Evolutionary conservation across 2,888 invertebrate species (phyloP), one percentile per base, ranked within the genome.

Genomic region (Synanthedon andrenaeformis): DNA sequence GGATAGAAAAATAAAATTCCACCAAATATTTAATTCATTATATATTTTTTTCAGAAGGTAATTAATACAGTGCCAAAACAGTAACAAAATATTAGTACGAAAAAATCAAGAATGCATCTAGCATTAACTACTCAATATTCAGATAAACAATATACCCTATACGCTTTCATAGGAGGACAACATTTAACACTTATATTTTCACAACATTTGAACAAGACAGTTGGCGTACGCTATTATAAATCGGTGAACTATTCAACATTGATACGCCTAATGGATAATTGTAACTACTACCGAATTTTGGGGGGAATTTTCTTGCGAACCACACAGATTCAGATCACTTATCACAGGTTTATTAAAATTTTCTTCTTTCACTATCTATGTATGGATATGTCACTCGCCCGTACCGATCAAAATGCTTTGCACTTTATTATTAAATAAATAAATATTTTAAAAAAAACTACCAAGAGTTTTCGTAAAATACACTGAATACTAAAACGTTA

Each of bases 31-130:
- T 81, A 79, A 81, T 70, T 85, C 73, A 85, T 86, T 81, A 86
- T 84, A 87, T 85, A 85, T 85, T 83, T 81, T 84, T 86, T 84
- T 86, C 86, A 85, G 86, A 86, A 85, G 87, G 82, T 87, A 85
- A 85, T 86, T 87, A 86, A 86, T 86, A 85, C 82, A 82, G 87
- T 86, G 87, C 86, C 85, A 83, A 86, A 85, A 85, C 84, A 84
- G 79, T 85, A 87, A 87, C 85, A 87, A 87, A 82, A 82, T 72
- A 86, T 87, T 87, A 87, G 86, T 85, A 84, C 76, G 82, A 83
- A 85, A 82, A 83, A 84, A 82, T 76, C 69, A 83, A 76, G 77
- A 75, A 78, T 81, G 86, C 84, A 85, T 79, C 87, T 87, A 87
- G 87, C 87, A 82, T 82, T 66, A 74, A 82, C 85, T 86, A 87